phyloP scores from a whole-genome alignment of 2,113 vertebrate species.

The Struthio camelus region DNA sequence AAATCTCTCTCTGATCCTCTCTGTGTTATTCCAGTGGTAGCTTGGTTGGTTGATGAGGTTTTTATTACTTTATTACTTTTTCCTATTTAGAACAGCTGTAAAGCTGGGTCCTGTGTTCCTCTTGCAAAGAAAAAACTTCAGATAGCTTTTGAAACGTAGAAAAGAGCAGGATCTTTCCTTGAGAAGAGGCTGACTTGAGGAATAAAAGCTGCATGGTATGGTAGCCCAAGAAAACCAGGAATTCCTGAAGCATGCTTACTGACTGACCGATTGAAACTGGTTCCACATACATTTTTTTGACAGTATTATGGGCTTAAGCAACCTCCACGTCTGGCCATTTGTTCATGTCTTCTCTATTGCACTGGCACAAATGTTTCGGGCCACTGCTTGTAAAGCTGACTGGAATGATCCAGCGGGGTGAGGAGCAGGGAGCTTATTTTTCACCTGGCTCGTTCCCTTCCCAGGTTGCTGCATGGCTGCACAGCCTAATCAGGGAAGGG shows the following conservation, averaged over 20 bases:
- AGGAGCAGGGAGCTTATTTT: not conserved
- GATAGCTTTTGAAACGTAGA: not conserved
- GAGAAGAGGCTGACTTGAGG: not conserved
- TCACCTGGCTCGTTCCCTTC: not conserved
- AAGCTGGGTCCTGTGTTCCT: not conserved
- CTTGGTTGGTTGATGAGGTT: not conserved
- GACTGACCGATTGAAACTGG: not conserved
- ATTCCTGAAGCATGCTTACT: not conserved
- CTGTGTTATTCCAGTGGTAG: not conserved
- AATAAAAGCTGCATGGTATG: not conserved
- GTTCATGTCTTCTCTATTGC: not conserved
- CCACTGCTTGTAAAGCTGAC: not conserved
- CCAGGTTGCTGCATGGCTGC: not conserved
- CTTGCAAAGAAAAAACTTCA: not conserved
- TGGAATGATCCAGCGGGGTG: not conserved
- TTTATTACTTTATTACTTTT: not conserved
- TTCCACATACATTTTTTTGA: not conserved
- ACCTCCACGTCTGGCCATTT: not conserved
- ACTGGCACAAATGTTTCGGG: not conserved
- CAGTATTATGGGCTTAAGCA: not conserved
- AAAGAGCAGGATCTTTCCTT: not conserved
- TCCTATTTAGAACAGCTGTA: not conserved
- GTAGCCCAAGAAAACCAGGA: not conserved
- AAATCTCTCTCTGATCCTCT: not conserved
- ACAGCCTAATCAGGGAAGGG: not conserved